Conservation (phyloP, 2,797 vertebrate genomes). For the Coluber constrictor region DNA sequence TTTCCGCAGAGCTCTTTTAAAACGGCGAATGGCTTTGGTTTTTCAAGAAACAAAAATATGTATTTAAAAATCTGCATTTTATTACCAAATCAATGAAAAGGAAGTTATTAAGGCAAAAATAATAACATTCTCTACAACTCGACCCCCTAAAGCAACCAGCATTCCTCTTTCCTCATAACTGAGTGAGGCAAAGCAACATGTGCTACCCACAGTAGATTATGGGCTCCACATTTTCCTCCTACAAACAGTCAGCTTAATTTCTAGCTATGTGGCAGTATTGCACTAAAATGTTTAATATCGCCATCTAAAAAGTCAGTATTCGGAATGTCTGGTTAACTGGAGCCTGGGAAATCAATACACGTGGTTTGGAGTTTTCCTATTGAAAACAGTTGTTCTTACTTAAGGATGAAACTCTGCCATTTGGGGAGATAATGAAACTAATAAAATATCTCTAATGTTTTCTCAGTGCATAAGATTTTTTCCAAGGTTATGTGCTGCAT, state of each 20-base stretch:
- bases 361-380: conserved; percentile 56
- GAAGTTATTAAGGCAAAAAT: neutral
- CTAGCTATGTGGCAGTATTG: conserved; percentile 25
- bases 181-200: conserved; percentile 9
- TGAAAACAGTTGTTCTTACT: conserved; percentile 49
- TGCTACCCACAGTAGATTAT: conserved; percentile 8
- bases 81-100: conserved; percentile 17
- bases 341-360: conserved; percentile 48
- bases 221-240: neutral
- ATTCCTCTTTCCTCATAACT: neutral
- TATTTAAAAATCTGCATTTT: neutral
- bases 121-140: neutral
- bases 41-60: neutral
- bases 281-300: conserved; percentile 24
- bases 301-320: conserved; percentile 36
- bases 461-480: conserved; percentile 33
- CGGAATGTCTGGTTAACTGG: conserved; percentile 26
- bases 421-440: conserved; percentile 40
- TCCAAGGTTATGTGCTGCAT: conserved; percentile 22
- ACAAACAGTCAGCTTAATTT: conserved; percentile 26
- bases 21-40: neutral
- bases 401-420: conserved; percentile 37
- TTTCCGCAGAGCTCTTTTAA: neutral
- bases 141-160: neutral
- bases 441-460: conserved; percentile 34